Base-by-base conservation (phyloP, 1,140 invertebrate genomes). In the Lineus longissimus region DNA sequence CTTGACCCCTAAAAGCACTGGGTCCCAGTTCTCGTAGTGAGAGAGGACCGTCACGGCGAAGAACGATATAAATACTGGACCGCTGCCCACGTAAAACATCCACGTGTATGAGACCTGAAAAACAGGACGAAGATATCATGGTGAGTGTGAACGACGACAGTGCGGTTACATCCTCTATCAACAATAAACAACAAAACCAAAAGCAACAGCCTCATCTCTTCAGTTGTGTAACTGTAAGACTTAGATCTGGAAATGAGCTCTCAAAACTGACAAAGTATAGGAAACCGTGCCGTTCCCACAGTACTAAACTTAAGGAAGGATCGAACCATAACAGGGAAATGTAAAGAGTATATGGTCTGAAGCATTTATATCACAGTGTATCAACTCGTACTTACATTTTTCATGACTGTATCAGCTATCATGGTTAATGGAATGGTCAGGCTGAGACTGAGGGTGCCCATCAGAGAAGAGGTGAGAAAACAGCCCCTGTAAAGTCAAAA, bases 11-110 rank as follows among this genome's bases (percentile, higher is more conserved):
- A 88, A 84, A 75, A 79, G 56, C n/a, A 91, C 85, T 56, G 92
- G 92, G 83, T 95, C 92, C 86, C 89, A 91, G 75, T 90, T 90
- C 73, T 94, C 91, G 73, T 90, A 92, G 78, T 92, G 88, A 36
- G 89, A 87, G 33, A 94, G 78, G 58, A 91, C 74, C 45, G 87
- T 88, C 6, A 92, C 86, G 55, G 87, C 86, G 61, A 93, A 81
- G 77, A 94, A 91, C 60, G 91, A 86, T 23, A 91, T 54, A 68
- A 93, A 86, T 82, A 93, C 88, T 41, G 91, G 91, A 71, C 92
- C 73, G 1, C 87, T 87, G 19, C 92, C 92, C 19, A 91, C 81
- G 76, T 92, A 94, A 78, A 93, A 93, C 71, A 89, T 81, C 61
- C 84, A 85, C 2, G 88, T 86, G 74, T 92, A 93, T 2, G 86